These are phyloP conservation scores for Procavia capensis DNA, from an alignment of 2,113 vertebrate genomes.

Conservation along the genomic window DNA sequence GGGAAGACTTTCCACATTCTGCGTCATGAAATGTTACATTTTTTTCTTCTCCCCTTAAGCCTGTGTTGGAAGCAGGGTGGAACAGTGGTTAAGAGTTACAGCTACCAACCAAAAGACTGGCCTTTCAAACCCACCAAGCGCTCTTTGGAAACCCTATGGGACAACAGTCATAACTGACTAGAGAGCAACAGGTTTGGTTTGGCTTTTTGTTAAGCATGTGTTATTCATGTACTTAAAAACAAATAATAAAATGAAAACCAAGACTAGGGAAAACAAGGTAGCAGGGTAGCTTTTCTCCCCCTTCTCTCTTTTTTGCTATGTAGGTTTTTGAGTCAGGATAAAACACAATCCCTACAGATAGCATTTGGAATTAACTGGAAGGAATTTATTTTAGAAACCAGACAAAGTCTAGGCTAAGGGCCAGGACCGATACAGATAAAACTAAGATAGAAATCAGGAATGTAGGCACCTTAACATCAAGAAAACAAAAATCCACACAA, in stretches of 20 bases:
- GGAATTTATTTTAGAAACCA: neutral
- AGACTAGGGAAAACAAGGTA: neutral
- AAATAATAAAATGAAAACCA: neutral
- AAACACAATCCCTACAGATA: neutral
- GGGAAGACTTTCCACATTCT: neutral
- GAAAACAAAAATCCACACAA: too few relatives aligned
- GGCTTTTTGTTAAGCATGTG: too few relatives aligned
- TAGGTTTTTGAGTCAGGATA: constrained; percentile 31
- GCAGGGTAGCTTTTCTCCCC: neutral
- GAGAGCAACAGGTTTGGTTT: too few relatives aligned
- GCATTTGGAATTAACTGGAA: too few relatives aligned
- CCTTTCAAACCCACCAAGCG: too few relatives aligned
- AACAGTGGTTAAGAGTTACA: too few relatives aligned
- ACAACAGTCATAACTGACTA: too few relatives aligned
- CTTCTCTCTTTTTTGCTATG: neutral
- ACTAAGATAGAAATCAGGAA: neutral
- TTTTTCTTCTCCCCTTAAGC: neutral
- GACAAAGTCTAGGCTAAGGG: neutral
- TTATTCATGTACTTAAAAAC: neutral
- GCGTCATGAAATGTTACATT: neutral
- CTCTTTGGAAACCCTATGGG: too few relatives aligned
- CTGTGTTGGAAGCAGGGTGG: too few relatives aligned
- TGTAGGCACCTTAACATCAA: too few relatives aligned
- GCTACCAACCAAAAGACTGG: too few relatives aligned
- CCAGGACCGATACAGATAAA: neutral